These are phyloP conservation scores for Syngnathus rostellatus DNA, from an alignment of 2,797 vertebrate genomes.

Conservation along the genomic window DNA sequence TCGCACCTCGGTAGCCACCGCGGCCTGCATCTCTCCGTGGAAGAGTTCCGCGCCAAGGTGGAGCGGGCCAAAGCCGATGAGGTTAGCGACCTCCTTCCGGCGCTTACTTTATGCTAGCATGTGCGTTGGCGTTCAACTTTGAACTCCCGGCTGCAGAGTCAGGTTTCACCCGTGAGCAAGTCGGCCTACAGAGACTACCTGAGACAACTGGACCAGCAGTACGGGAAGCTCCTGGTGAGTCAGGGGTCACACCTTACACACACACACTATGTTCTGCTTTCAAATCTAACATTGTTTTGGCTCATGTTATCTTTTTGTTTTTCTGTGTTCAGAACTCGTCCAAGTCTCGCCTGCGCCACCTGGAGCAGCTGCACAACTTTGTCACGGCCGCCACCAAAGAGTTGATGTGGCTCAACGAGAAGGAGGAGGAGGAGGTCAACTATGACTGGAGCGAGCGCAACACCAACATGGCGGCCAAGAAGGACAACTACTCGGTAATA, in stretches of 20 bases:
- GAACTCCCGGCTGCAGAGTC: slow-evolving; percentile 60
- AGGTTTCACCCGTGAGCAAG: slow-evolving; percentile 74
- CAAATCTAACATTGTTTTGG: too few species aligned
- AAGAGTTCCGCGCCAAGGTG: slow-evolving; percentile 86
- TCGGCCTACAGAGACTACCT: slow-evolving; percentile 81
- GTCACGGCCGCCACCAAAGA: slow-evolving; percentile 84
- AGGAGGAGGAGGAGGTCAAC: slow-evolving; percentile 89
- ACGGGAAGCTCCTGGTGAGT: slow-evolving; percentile 80
- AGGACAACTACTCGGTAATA: slow-evolving; percentile 88
- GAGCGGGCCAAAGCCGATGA: slow-evolving; percentile 82
- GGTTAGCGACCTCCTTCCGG: slow-evolving; percentile 37
- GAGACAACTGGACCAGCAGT: slow-evolving; percentile 82
- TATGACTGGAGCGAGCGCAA: slow-evolving; percentile 91
- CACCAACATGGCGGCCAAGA: slow-evolving; percentile 83
- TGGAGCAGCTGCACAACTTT: slow-evolving; percentile 80
- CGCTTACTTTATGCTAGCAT: background rate
- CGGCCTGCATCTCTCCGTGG: slow-evolving; percentile 83
- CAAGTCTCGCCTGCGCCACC: slow-evolving; percentile 73
- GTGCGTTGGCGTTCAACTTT: background rate
- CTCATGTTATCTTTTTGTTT: too few species aligned
- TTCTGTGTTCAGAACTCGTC: slow-evolving; percentile 72
- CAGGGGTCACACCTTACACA: background rate
- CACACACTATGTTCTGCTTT: too few species aligned
- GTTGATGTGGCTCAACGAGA: slow-evolving; percentile 90
- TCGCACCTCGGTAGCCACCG: slow-evolving; percentile 85